phyloP scores from a whole-genome alignment of 2,888 invertebrate species.

The Cephus rjabovi region DNA sequence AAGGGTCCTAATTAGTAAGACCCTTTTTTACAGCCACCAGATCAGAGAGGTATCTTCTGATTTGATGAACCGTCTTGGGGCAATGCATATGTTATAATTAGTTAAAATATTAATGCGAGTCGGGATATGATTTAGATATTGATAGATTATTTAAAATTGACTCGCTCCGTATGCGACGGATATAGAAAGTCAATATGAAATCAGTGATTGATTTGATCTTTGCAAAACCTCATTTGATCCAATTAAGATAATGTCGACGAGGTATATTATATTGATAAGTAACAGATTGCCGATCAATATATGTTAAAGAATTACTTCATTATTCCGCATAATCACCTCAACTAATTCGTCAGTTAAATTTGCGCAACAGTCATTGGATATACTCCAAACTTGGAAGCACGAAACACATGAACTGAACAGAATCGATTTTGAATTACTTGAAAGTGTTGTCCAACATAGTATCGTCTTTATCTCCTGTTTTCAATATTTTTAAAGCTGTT shows the following conservation, averaged over 20 bases:
- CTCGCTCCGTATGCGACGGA: no score
- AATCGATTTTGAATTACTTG: neutral
- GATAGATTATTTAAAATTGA: no score
- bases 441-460: slow-evolving; percentile 16
- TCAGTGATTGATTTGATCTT: neutral
- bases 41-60: no score
- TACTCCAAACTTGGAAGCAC: no score
- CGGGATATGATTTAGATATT: no score
- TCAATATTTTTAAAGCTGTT: slow-evolving; percentile 13
- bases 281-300: slow-evolving; percentile 21
- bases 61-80: no score
- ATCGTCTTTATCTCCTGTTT: slow-evolving; percentile 11
- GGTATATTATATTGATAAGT: slow-evolving; percentile 22
- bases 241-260: slow-evolving; percentile 8
- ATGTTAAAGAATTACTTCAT: slow-evolving; percentile 18
- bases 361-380: slow-evolving; percentile 6
- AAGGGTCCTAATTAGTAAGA: no score
- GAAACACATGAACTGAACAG: no score
- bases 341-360: slow-evolving; percentile 16
- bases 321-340: slow-evolving; percentile 13
- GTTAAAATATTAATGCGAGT: no score
- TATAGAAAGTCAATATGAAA: no score
- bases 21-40: no score
- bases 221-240: slow-evolving; percentile 4
- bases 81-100: no score